A percentile compares a stretch with the other conserved stretches of the same genome.
phyloP scores from a whole-genome alignment of 1,140 invertebrate species.

The Cydia fagiglandana region DNA sequence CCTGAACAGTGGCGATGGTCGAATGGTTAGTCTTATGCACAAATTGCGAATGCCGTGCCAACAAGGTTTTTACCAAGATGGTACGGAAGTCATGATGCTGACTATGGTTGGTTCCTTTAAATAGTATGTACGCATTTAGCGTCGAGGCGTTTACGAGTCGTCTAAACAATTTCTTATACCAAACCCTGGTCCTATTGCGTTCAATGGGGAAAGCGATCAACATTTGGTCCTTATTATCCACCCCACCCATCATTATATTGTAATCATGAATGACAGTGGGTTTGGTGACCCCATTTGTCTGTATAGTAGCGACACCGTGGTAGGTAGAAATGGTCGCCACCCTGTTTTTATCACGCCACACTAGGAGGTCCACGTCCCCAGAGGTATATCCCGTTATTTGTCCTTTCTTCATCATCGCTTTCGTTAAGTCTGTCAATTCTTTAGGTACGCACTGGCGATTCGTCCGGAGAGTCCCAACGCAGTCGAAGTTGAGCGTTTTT shows the following conservation, averaged over 20 bases:
- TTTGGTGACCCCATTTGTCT: constrained; percentile 19
- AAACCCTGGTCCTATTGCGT: constrained; percentile 24
- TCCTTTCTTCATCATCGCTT: constrained; percentile 35
- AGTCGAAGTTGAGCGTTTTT: constrained; percentile 40
- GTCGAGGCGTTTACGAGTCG: constrained; percentile 29
- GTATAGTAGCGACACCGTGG: constrained; percentile 36
- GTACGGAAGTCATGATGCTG: too few species aligned
- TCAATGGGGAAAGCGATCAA: constrained; percentile 33
- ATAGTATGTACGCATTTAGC: constrained; percentile 22
- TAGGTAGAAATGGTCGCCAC: constrained; percentile 48
- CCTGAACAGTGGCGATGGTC: too few species aligned
- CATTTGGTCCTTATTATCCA: constrained; percentile 35
- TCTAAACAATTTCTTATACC: constrained; percentile 36
- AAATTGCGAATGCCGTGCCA: too few species aligned
- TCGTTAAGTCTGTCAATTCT: constrained; percentile 36
- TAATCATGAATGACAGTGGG: constrained; percentile 40
- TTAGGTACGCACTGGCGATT: constrained; percentile 40
- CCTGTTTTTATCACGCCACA: constrained; percentile 43
- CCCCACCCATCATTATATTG: constrained; percentile 37
- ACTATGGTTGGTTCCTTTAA: too few species aligned
- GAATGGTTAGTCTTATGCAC: too few species aligned
- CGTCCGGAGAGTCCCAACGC: constrained; percentile 39
- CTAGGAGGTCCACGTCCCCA: constrained; percentile 41
- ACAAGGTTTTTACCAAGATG: too few species aligned
- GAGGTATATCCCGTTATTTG: constrained; percentile 38